phyloP scores from a whole-genome alignment of 1,140 invertebrate species.

The Nephila pilipes region DNA sequence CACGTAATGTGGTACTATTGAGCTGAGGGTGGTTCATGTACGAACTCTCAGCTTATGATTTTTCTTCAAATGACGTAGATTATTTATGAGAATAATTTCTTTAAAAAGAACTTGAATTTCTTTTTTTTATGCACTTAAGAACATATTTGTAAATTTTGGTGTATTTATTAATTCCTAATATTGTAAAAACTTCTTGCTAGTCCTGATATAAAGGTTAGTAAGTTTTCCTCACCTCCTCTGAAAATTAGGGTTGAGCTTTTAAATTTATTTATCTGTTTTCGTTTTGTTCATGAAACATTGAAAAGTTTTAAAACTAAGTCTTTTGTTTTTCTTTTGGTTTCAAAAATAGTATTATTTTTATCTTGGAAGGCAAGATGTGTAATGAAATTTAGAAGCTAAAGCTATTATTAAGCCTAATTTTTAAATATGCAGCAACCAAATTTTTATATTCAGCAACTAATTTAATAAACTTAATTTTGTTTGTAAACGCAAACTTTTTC shows the following conservation, averaged over 20 bases:
- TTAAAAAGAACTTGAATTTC: constrained; percentile 53
- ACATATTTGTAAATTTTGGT: constrained; percentile 49
- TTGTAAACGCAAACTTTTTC: neutral
- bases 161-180: constrained; percentile 34
- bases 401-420: constrained; percentile 56
- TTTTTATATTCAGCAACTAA: neutral
- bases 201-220: constrained; percentile 72
- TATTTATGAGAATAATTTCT: constrained; percentile 71
- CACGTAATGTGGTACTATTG: constrained; percentile 72
- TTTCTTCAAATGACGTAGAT: constrained; percentile 74
- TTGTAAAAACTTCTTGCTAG: constrained; percentile 61
- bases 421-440: constrained; percentile 21
- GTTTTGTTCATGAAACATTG: neutral
- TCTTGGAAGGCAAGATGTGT: neutral
- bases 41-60: constrained; percentile 73
- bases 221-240: constrained; percentile 56
- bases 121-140: constrained; percentile 50
- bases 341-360: neutral
- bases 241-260: constrained; percentile 51
- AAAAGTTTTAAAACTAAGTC: neutral
- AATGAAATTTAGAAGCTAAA: neutral
- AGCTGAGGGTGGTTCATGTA: constrained; percentile 76
- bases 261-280: constrained; percentile 24
- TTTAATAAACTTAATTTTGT: neutral
- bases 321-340: neutral